Evolutionary conservation across 1,140 invertebrate species (phyloP).

Genomic region (Caenorhabditis briggsae): DNA sequence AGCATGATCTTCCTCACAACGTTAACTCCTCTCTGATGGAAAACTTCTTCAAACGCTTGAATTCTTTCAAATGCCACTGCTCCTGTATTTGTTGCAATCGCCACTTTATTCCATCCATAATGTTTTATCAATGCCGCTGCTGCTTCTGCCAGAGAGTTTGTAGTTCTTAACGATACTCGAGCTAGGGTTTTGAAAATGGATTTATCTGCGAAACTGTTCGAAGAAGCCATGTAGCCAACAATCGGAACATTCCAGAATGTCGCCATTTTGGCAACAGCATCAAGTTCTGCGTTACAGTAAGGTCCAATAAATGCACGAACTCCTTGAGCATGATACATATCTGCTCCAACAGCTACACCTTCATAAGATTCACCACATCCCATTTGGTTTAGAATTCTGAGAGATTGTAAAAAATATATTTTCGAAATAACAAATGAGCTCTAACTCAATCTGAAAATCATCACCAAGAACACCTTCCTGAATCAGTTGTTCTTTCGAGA

Average conservation of each 20-base stretch:
- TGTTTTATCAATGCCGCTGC: conserved; percentile 68
- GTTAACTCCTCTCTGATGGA: conserved; percentile 66
- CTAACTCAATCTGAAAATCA: conserved; percentile 68
- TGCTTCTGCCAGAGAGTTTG: conserved; percentile 72
- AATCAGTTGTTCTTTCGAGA: conserved; percentile 60
- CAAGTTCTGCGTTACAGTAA: conserved; percentile 73
- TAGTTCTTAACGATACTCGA: conserved; percentile 70
- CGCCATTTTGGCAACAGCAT: conserved; percentile 73
- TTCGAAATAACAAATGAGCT: neutral
- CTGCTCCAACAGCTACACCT: conserved; percentile 76
- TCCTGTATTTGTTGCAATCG: conserved; percentile 76
- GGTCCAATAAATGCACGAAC: conserved; percentile 76
- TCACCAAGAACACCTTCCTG: conserved; percentile 64
- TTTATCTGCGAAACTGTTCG: conserved; percentile 71
- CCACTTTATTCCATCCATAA: conserved; percentile 72
- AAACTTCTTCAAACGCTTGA: conserved; percentile 74
- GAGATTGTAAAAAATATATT: neutral
- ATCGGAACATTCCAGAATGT: conserved; percentile 74
- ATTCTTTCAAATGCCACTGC: conserved; percentile 72
- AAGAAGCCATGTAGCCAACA: conserved; percentile 74
- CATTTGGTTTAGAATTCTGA: conserved; percentile 66
- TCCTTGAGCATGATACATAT: conserved; percentile 78
- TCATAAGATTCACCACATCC: conserved; percentile 76
- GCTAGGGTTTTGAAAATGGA: conserved; percentile 73
- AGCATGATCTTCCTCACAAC: conserved; percentile 66